Base-by-base conservation (phyloP, 2,113 vertebrate genomes). In the Aspiorhynchus laticeps region DNA sequence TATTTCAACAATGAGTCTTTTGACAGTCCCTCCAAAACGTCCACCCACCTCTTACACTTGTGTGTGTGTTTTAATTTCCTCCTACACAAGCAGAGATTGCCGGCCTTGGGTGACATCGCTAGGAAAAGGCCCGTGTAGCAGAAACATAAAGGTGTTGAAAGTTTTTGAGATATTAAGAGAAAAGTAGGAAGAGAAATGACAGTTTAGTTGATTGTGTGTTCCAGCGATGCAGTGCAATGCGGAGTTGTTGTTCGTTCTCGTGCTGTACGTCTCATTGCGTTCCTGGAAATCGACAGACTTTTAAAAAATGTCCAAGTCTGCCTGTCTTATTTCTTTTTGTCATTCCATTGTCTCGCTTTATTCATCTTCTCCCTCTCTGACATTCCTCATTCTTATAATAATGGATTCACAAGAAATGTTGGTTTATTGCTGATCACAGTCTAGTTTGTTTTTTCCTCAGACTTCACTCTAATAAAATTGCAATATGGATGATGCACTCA, bases 1-100 rank as follows among this genome's bases (percentile, higher is more conserved):
- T 86, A 88, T 88, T 88, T 86, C 80, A 88, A 86, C 84, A 86
- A 88, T 71, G 79, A 83, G 56, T 69, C 80, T 83, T 83, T 82
- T 83, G 84, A 83, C 79, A 83, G 78, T 76, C 75, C 41, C 56
- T 81, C 21, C 28, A 33, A 48, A 76, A 76, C 1, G 41, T 69
- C 71, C 56, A 53, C 56, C 84, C 84, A 51, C 67, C 59, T 75
- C 31, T 74, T 46, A 71, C 78, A 48, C 38, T 78, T 41, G 28
- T 75, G 77, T 85, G 33, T 26, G 51, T 85, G 75, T 80, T 79
- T 75, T 80, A 81, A 86, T 74, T 80, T 73, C 67, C 33, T 69
- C 77, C 78, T 43, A 86, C 85, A 56, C 63, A 41, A 81, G 67
- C 15, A 80, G 51, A 15, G 51, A 4, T 56, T n/a, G 36, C 26